A percentile compares a stretch with the other conserved stretches of the same genome.
These are phyloP conservation scores for Cyclina sinensis DNA, from an alignment of 1,140 invertebrate genomes.

Conservation along the genomic window DNA sequence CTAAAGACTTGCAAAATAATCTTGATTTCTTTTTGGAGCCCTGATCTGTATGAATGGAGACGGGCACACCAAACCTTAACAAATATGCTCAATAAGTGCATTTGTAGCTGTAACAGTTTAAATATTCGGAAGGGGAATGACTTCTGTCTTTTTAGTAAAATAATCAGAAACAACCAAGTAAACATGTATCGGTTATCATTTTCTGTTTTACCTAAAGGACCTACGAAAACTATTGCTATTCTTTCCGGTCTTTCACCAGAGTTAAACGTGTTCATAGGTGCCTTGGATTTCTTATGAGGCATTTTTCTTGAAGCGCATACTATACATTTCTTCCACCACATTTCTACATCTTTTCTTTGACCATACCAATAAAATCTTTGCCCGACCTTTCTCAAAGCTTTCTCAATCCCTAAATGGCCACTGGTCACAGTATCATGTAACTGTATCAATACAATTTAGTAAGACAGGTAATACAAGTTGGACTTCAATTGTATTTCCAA, in stretches of 20 bases:
- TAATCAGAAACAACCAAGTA: background rate
- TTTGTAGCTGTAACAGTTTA: background rate
- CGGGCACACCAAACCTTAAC: background rate
- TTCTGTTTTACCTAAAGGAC: background rate
- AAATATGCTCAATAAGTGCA: background rate
- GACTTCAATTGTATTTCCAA: background rate
- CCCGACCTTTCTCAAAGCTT: background rate
- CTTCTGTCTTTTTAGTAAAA: background rate
- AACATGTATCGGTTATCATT: background rate
- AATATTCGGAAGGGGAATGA: background rate
- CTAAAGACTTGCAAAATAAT: background rate
- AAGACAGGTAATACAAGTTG: background rate
- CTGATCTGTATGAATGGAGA: background rate
- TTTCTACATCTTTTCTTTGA: constrained; percentile 12
- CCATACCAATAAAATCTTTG: background rate
- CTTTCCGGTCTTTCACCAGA: background rate
- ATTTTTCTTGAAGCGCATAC: constrained; percentile 7
- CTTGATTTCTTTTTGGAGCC: background rate
- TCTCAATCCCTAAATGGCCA: constrained; percentile 8
- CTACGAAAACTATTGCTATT: background rate
- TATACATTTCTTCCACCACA: background rate
- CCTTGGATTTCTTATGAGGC: background rate
- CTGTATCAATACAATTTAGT: background rate
- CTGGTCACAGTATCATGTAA: background rate
- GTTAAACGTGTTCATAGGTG: background rate